A percentile compares a stretch with the other conserved stretches of the same genome.
These are phyloP conservation scores for Samia ricini DNA, from an alignment of 1,140 invertebrate species.

Conservation along the genomic window DNA sequence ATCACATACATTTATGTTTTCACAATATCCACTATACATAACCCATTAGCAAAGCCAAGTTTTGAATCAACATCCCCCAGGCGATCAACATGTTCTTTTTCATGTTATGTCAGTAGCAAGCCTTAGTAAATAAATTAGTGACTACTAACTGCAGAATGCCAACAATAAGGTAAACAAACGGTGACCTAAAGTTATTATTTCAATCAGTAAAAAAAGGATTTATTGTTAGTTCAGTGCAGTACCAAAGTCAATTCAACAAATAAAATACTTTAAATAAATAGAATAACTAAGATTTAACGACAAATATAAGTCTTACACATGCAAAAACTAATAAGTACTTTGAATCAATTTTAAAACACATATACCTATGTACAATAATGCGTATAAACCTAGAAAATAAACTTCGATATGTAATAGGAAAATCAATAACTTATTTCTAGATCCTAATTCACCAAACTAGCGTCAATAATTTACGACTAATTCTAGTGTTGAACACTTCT, in stretches of 20 bases:
- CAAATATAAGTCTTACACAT: too few species aligned
- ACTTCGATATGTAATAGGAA: background rate
- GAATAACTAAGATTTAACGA: too few species aligned
- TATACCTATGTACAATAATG: background rate
- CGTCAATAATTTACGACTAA: background rate
- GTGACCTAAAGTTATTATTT: background rate
- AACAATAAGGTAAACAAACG: background rate
- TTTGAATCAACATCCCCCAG: background rate
- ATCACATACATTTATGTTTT: constrained; percentile 16
- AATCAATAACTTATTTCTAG: too few species aligned
- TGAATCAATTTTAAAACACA: too few species aligned
- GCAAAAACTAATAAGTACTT: too few species aligned
- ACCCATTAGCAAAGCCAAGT: constrained; percentile 10
- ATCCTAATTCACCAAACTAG: too few species aligned
- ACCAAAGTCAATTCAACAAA: background rate
- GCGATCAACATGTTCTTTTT: background rate
- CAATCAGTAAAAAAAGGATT: background rate
- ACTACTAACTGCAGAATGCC: constrained; percentile 21
- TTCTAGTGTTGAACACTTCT: too few species aligned
- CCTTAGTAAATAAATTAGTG: constrained; percentile 34
- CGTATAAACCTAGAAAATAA: background rate
- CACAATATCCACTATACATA: constrained; percentile 4
- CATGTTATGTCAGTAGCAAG: constrained; percentile 24
- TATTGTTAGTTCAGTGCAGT: background rate
- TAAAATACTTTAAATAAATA: background rate